Base-by-base conservation (phyloP, 2,113 vertebrate species). In the Aptenodytes forsteri region DNA sequence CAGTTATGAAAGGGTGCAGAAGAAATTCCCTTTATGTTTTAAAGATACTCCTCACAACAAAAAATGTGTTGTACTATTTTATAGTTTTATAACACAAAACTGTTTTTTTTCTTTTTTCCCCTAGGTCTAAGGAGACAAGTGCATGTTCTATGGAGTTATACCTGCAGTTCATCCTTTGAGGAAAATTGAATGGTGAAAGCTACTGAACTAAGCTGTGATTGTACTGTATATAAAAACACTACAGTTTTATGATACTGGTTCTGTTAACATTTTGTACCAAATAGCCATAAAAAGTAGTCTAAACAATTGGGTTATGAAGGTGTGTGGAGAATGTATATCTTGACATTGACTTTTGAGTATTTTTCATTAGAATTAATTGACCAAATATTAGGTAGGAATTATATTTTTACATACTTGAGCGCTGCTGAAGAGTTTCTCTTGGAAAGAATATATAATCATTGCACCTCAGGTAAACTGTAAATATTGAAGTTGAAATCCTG, bases 201-300 rank as follows among this genome's bases (percentile, higher is more conserved):
- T 98, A 98, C 97, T 98, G 98, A 98, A 95, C 91, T 98, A 98
- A 99, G 98, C 98, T 98, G 98, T 98, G 98, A 98, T 96, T 97
- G 97, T 96, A 97, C 97, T 98, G 93, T 95, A 67, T 62, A 94
- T 85, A 93, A 91, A 98, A 98, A 98, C 98, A 99, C 98, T 98
- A 98, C 98, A 97, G 94, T 97, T 97, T 79, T 97, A 93, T 94
- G 96, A 95, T 91, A 97, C 61, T 89, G 97, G 90, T 96, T 97
- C 97, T 98, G 96, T 97, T 98, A 92, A 97, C 97, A 87, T 97
- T 95, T 98, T 97, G 88, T 98, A 98, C 98, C 97, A 98, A 98
- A 98, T 98, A 97, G 98, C 97, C 97, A 98, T 98, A 97, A 98
- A 97, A 83, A 90, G 72, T 83, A 97, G 96, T 97, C 54, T 97